Percentiles rank a stretch among this genome's conserved stretches.
phyloP scores from a whole-genome alignment of 2,888 invertebrate species.

The Pyrocoelia pectoralis region DNA sequence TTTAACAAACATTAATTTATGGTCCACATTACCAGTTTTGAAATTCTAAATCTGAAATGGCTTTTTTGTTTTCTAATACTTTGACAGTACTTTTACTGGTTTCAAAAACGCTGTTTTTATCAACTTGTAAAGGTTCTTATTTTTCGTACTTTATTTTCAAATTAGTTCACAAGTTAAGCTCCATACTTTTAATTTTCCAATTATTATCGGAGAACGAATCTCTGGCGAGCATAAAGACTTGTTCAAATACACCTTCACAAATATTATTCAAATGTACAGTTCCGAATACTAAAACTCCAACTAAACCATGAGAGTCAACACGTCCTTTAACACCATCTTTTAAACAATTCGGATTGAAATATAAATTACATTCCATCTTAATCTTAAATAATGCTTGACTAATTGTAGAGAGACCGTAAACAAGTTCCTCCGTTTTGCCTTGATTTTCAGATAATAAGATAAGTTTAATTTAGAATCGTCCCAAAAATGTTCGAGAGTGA shows the following conservation, averaged over 20 bases:
- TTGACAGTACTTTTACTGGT: too few relatives aligned
- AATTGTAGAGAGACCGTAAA: conserved; percentile 53
- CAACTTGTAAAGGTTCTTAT: too few relatives aligned
- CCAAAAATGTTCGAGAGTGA: conserved; percentile 66
- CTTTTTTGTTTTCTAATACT: too few relatives aligned
- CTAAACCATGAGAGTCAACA: conserved; percentile 69
- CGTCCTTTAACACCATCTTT: conserved; percentile 66
- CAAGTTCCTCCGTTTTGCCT: conserved; percentile 46
- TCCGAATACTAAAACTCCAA: conserved; percentile 68
- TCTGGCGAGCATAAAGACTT: conserved; percentile 68
- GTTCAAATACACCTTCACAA: conserved; percentile 71
- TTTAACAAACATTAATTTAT: too few relatives aligned
- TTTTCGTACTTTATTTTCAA: too few relatives aligned
- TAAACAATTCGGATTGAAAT: conserved; percentile 68
- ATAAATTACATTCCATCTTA: conserved; percentile 60
- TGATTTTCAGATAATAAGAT: conserved; percentile 46
- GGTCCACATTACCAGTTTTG: too few relatives aligned
- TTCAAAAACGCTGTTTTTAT: too few relatives aligned
- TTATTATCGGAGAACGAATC: conserved; percentile 70
- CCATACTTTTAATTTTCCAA: conserved; percentile 72
- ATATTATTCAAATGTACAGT: conserved; percentile 64
- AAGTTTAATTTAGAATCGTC: conserved; percentile 60
- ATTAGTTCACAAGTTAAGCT: conserved; percentile 60
- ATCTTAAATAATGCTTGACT: conserved; percentile 55
- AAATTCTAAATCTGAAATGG: too few relatives aligned